Conservation (phyloP, 2,113 vertebrate species). For the Pandion haliaetus region DNA sequence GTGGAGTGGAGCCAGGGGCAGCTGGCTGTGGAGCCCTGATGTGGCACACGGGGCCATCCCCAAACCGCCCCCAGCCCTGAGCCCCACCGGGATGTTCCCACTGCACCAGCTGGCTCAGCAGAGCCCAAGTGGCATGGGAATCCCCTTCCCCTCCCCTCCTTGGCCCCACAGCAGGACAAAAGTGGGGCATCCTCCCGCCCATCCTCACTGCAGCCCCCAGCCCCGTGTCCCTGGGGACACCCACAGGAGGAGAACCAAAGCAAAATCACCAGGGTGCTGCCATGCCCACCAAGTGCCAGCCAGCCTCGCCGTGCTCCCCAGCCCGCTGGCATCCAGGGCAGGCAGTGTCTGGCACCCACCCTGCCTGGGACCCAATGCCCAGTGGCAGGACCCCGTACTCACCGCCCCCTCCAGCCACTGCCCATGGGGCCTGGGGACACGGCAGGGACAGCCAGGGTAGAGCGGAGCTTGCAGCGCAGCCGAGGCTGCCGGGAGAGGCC, state of each 20-base stretch:
- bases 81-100: not conserved
- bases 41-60: rapidly evolving
- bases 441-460: not conserved
- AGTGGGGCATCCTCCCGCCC: not conserved
- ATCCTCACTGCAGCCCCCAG: not conserved
- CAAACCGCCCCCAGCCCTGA: not conserved
- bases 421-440: not conserved
- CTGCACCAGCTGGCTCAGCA: not conserved
- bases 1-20: not conserved
- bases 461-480: not conserved
- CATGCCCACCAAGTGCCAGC: rapidly evolving
- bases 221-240: not conserved
- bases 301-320: not conserved
- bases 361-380: not conserved
- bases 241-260: not conserved
- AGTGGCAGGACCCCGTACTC: not conserved
- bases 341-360: not conserved
- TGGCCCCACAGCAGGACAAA: not conserved
- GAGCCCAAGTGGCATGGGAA: not conserved
- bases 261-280: not conserved
- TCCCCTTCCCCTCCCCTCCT: not conserved
- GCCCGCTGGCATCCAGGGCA: rapidly evolving
- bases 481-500: constrained; percentile 38
- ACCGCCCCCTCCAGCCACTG: not conserved
- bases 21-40: no score